Evolutionary conservation across 2,797 vertebrate genomes (phyloP).

Genomic region (Microctenopoma lineatum): DNA sequence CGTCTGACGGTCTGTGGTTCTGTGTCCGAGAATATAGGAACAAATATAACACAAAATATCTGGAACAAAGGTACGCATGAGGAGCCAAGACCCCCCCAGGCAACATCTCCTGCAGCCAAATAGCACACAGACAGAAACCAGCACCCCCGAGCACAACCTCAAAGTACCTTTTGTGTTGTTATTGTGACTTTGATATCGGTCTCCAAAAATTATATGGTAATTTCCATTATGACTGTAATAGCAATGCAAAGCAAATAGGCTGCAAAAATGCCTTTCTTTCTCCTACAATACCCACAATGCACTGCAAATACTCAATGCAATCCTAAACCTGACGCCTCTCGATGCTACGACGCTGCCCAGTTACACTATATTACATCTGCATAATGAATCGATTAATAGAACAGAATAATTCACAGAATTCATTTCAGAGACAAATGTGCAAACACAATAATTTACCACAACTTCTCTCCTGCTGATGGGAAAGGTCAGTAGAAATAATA

Average conservation of each 20-base stretch:
- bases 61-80: too few relatives aligned
- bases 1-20: too few relatives aligned
- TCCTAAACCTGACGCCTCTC: background rate
- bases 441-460: conserved; percentile 8
- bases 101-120: too few relatives aligned
- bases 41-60: too few relatives aligned
- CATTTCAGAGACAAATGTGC: conserved; percentile 9
- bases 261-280: background rate
- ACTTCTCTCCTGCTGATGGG: background rate
- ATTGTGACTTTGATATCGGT: conserved; percentile 1
- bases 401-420: too few relatives aligned
- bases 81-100: too few relatives aligned
- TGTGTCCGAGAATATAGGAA: too few relatives aligned
- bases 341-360: background rate
- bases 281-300: background rate
- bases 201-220: conserved; percentile 4
- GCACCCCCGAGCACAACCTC: background rate
- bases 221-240: background rate
- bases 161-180: conserved; percentile 4
- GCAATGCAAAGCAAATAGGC: background rate
- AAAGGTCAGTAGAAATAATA: conserved; percentile 34
- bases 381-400: background rate
- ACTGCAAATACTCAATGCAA: background rate
- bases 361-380: background rate
- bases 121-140: too few relatives aligned